Evolutionary conservation across 1,140 invertebrate species (phyloP), one percentile per base, ranked within the genome.

Genomic region (Eupeodes corollae): DNA sequence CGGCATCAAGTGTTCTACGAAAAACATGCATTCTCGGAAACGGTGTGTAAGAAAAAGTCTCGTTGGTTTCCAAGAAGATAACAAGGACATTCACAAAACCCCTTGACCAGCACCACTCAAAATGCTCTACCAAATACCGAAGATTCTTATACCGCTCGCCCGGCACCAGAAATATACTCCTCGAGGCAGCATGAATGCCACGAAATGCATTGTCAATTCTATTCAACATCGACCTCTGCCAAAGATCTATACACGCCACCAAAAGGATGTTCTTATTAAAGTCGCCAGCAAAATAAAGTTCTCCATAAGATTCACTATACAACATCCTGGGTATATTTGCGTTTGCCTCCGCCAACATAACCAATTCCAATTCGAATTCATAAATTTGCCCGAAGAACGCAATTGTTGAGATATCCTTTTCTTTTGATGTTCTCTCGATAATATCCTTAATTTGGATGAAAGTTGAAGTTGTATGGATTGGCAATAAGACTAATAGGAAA

Each of bases 51-150:
- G 35, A 41, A n/a, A 37, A 51, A 10, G 48, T 35, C 11, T 37
- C 13, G 11, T 37, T 37, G 3, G 13, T 14, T 6, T 32, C 21
- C 6, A 43, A 40, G 13, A 51, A 35, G 6, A 51, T 11, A 2
- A 48, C 21, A n/a, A 51, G 12, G 6, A 37, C 46, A 35, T 51
- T 48, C 5, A 40, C 38, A 11, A 51, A 48, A 1, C 50, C 50
- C 16, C 34, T 33, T 10, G 21, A 37, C 50, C 50, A 51, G 38
- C 50, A 51, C 50, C 50, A 51, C 21, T 48, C 42, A 42, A 51
- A 51, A 16, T 51, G 50, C 19, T 44, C 42, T 3, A 9, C n/a
- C 8, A 51, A 1, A 38, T 51, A 21, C 5, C n/a, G 12, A 2
- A 16, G 9, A 31, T 16, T 13, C 0, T 31, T 10, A 21, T 39